Percentiles rank a stretch among this genome's conserved stretches.
phyloP scores from a whole-genome alignment of 2,113 vertebrate genomes.

The Macquaria australasica region DNA sequence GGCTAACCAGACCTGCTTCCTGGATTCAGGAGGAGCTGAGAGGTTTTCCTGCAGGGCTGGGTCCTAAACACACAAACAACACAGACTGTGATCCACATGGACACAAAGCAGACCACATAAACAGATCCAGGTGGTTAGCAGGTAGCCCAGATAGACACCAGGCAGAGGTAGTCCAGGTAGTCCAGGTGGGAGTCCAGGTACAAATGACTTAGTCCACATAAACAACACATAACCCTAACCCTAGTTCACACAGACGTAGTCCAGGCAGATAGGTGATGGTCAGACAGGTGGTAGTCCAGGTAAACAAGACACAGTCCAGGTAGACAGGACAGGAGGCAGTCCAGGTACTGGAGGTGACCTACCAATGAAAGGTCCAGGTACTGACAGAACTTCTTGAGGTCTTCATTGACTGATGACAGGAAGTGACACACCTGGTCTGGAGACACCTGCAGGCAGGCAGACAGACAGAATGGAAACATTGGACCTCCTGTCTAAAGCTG shows the following conservation, averaged over 20 bases:
- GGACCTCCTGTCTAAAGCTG: too few species aligned
- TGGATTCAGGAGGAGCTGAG: not conserved
- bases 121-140: not conserved
- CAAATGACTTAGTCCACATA: too few species aligned
- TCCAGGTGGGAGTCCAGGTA: not conserved
- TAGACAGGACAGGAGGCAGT: not conserved
- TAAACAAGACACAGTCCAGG: not conserved
- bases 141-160: too few species aligned
- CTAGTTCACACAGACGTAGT: not conserved
- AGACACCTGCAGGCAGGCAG: conserved; percentile 50
- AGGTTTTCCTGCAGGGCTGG: not conserved
- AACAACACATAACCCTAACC: too few species aligned
- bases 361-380: conserved; percentile 64
- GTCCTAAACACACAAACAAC: conserved; percentile 3
- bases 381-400: conserved; percentile 40
- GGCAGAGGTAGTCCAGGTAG: not conserved
- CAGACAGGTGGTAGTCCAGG: not conserved
- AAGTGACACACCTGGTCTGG: conserved; percentile 44
- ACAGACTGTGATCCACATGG: not conserved
- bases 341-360: not conserved
- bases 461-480: not conserved
- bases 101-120: not conserved
- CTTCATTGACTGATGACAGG: conserved; percentile 51
- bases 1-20: not conserved
- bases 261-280: not conserved